Conservation (phyloP, 2,797 vertebrate species). For the Dicrostonyx torquatus region DNA sequence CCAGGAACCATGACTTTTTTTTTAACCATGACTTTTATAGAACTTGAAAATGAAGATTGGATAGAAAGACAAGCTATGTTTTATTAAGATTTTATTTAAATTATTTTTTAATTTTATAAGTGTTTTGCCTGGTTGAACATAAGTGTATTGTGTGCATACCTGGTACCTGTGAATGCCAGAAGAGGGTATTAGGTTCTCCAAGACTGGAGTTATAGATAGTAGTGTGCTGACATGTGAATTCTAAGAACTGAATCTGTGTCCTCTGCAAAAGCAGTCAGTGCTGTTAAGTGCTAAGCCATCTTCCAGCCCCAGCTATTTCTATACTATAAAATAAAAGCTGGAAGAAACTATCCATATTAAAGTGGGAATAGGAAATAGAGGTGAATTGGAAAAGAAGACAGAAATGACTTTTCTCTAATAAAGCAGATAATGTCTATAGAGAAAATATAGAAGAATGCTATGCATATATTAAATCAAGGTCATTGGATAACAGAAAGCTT, state of each 20-base stretch:
- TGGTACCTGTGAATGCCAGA: not conserved
- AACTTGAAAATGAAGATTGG: not conserved
- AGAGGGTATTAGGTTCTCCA: not conserved
- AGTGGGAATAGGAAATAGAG: not conserved
- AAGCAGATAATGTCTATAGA: not conserved
- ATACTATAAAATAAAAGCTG: not conserved
- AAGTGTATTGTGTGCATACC: not conserved
- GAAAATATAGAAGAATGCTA: not conserved
- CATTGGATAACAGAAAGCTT: not conserved
- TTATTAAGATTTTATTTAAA: not conserved
- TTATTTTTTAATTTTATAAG: not conserved
- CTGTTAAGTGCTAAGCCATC: not conserved
- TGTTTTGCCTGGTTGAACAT: not conserved
- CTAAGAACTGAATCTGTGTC: not conserved
- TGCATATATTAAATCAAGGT: not conserved
- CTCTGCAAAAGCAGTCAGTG: not conserved
- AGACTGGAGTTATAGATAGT: not conserved
- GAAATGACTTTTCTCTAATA: not conserved
- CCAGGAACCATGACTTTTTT: not conserved
- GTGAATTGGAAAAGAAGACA: not conserved
- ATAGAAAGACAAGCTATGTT: not conserved
- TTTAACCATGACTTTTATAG: not conserved
- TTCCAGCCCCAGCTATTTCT: not conserved
- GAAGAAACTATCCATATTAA: not conserved
- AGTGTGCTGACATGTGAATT: not conserved